Conservation (phyloP, 2,888 invertebrate genomes). For the Lasioglossum zephyrum region DNA sequence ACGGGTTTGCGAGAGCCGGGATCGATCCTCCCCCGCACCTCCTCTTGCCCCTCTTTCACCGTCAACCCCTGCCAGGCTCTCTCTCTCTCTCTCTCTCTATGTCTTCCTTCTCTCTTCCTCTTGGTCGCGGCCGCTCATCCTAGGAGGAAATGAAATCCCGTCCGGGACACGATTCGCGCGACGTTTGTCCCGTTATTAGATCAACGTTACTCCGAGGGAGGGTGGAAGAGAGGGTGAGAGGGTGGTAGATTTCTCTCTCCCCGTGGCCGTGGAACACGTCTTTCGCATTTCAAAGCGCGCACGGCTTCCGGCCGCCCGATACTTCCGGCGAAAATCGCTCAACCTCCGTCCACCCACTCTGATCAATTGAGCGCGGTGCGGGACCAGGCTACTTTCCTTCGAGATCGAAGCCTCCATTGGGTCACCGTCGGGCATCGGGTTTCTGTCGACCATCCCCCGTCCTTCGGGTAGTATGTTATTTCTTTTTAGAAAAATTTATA, state of each 20-base stretch:
- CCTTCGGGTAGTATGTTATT: not conserved
- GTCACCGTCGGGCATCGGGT: not conserved
- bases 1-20: conserved; percentile 60
- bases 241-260: not conserved
- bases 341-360: conserved; percentile 47
- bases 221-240: conserved; percentile 4
- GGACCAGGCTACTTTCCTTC: not conserved
- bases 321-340: conserved; percentile 65
- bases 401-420: conserved; percentile 1
- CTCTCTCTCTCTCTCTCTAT: conserved; percentile 22
- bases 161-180: conserved; percentile 75
- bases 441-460: not conserved
- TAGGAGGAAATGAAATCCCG: conserved; percentile 80
- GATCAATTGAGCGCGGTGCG: conserved; percentile 50
- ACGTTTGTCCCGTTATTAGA: conserved; percentile 80
- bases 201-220: conserved; percentile 74
- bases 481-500: not conserved
- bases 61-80: not conserved
- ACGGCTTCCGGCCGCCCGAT: conserved; percentile 44
- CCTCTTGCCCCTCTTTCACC: conserved; percentile 17
- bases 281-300: conserved; percentile 66
- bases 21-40: conserved; percentile 68
- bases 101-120: conserved; percentile 12
- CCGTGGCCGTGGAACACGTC: conserved; percentile 60
- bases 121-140: conserved; percentile 57